Evolutionary conservation across 2,888 invertebrate species (phyloP), one percentile per base, ranked within the genome.

Genomic region (Apodemia duryi): DNA sequence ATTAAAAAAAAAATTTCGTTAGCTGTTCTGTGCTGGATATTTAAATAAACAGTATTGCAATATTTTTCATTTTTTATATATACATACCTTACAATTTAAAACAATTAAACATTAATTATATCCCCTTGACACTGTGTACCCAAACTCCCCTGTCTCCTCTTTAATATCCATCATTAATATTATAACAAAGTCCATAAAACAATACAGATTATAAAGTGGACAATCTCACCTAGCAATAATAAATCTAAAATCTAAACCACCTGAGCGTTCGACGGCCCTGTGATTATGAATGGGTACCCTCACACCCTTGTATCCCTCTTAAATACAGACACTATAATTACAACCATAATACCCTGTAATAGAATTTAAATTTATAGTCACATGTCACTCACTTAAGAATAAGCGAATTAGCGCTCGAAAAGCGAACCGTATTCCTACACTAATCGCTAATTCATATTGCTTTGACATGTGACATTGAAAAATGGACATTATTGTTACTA

Each of bases 221-320:
- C 83, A 81, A 82, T 82, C 83, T 85, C 85, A 83, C 86, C 84
- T 85, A 82, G 74, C 74, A 76, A 79, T 86, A 79, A 88, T 89
- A 89, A 88, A 89, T 89, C 86, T 85, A 83, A 84, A 85, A 84
- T 83, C 85, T 83, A 81, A 84, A 85, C 86, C 90, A 90, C 88
- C 89, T 89, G 89, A 85, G 88, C 86, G 84, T 86, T 86, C 86
- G 85, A 86, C 86, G 79, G 82, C 80, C 84, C 83, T 77, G 83
- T 83, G 85, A 85, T 88, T 86, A 88, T 87, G 86, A 89, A 87
- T 86, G 83, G 82, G 85, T 80, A 74, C 77, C 73, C 75, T 76
- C 76, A 78, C 79, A 72, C 71, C 73, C 73, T 69, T 68, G 73
- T 73, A 74, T 72, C 74, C 71, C 71, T 67, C 65, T 68, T 6